These are phyloP conservation scores for Sebastes fasciatus DNA, from an alignment of 2,113 vertebrate genomes.

Conservation along the genomic window DNA sequence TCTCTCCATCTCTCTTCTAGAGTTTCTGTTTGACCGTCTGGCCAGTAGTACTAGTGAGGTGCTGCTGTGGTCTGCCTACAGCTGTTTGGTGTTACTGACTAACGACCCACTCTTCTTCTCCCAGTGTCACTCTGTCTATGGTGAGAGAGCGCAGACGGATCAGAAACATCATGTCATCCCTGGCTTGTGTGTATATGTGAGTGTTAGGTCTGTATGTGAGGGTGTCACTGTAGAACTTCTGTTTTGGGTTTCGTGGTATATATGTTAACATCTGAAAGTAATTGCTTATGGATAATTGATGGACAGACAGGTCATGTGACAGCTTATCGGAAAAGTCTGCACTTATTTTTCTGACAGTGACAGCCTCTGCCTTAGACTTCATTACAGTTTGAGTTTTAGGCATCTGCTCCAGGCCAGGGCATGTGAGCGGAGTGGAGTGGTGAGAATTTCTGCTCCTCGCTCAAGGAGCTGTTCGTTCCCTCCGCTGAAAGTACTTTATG, in stretches of 20 bases:
- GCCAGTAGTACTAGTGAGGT: slow-evolving; percentile 83
- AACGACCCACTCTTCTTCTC: slow-evolving; percentile 94
- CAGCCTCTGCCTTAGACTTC: not conserved
- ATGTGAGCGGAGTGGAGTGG: no score
- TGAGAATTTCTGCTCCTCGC: no score
- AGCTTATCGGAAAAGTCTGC: not conserved
- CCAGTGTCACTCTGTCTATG: slow-evolving; percentile 95
- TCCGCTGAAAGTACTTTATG: no score
- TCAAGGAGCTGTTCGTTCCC: no score
- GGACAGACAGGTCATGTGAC: slow-evolving; percentile 2
- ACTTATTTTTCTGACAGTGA: not conserved
- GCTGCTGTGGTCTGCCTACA: slow-evolving; percentile 91
- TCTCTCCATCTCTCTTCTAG: slow-evolving; percentile 53
- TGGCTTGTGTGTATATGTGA: not conserved
- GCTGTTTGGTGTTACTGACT: slow-evolving; percentile 89
- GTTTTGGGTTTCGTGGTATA: not conserved
- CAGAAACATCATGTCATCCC: not conserved
- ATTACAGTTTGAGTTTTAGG: no score
- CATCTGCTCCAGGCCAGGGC: no score
- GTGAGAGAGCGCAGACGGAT: slow-evolving; percentile 80
- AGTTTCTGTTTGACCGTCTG: slow-evolving; percentile 80
- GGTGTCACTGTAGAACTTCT: not conserved
- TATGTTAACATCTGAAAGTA: slow-evolving; percentile 1
- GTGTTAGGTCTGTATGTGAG: not conserved
- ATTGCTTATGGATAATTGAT: not conserved